These are phyloP conservation scores for Lynx canadensis DNA, from an alignment of 2,113 vertebrate genomes.

Conservation along the genomic window DNA sequence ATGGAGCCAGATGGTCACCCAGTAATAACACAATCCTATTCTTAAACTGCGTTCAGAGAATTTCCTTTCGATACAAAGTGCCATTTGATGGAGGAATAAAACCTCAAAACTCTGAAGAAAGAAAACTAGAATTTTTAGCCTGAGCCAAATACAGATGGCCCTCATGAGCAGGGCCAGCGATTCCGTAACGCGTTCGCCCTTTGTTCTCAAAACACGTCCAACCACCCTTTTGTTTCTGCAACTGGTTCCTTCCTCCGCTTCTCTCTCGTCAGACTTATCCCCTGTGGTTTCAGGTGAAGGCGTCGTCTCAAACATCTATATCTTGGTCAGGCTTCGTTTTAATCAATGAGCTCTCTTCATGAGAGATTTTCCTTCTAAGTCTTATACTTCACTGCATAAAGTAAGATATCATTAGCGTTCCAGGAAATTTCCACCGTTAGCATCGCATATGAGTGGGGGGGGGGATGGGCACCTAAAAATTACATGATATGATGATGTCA, in stretches of 20 bases:
- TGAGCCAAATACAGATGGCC: background rate
- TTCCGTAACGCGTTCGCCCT: background rate
- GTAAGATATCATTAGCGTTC: background rate
- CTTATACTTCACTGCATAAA: background rate
- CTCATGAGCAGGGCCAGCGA: background rate
- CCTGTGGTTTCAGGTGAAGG: background rate
- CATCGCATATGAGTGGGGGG: background rate
- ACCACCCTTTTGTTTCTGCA: background rate
- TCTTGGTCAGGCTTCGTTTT: background rate
- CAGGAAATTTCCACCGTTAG: background rate
- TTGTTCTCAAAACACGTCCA: background rate
- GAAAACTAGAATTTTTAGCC: background rate
- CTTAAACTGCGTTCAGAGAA: background rate
- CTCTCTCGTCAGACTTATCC: background rate
- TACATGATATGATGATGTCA: background rate
- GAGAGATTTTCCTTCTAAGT: background rate
- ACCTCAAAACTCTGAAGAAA: background rate
- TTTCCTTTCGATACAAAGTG: constrained; percentile 35
- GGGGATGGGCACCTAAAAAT: background rate
- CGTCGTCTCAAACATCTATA: background rate
- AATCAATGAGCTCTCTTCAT: background rate
- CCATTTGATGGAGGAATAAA: background rate
- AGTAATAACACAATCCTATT: background rate
- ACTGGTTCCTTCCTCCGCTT: background rate
- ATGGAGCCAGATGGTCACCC: background rate